Evolutionary conservation across 2,113 vertebrate genomes (phyloP).

Genomic region (Zosterops japonicus): DNA sequence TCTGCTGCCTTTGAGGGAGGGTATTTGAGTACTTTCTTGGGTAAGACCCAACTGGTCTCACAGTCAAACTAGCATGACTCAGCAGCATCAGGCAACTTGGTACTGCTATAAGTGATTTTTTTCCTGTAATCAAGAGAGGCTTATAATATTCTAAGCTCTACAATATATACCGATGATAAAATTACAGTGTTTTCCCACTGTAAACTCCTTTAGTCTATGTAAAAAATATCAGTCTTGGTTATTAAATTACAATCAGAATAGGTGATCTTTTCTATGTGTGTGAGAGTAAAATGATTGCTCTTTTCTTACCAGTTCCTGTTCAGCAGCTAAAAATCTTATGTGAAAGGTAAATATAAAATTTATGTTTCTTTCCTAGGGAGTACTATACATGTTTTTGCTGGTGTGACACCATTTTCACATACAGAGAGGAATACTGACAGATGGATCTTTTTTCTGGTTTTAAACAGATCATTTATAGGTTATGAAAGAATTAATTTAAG

Average conservation of each 20-base stretch:
- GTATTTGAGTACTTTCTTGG: not conserved
- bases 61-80: not conserved
- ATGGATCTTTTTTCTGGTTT: not conserved
- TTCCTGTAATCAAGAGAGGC: not conserved
- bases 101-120: not conserved
- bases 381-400: not conserved
- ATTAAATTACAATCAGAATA: slow-evolving; percentile 19
- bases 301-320: not conserved
- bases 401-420: not conserved
- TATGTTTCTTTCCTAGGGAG: not conserved
- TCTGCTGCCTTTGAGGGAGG: not conserved
- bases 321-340: not conserved
- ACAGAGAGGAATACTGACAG: not conserved
- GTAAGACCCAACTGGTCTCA: not conserved
- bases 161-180: not conserved
- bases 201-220: not conserved
- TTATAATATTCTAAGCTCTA: not conserved
- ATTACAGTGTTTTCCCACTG: not conserved
- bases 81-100: not conserved
- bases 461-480: not conserved
- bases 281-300: not conserved
- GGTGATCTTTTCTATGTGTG: not conserved
- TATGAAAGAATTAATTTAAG: not conserved
- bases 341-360: not conserved
- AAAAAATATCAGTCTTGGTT: not conserved